phyloP scores from a whole-genome alignment of 2,113 vertebrate genomes.

The Siphamia tubifer region DNA sequence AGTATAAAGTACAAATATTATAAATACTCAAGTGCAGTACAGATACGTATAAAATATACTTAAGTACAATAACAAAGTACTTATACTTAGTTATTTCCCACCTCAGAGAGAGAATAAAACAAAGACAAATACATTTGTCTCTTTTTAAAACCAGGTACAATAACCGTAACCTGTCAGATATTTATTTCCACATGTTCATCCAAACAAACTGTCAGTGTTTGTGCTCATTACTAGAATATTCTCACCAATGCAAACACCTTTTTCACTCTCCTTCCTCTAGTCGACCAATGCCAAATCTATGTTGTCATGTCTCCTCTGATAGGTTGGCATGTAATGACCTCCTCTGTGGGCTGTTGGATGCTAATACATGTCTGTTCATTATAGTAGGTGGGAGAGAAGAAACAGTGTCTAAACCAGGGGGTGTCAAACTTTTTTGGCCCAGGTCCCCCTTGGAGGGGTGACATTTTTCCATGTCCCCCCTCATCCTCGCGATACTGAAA shows the following conservation, averaged over 20 bases:
- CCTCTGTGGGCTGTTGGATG: slow-evolving; percentile 70
- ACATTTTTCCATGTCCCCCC: too few species aligned
- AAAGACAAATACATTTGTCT: slow-evolving; percentile 59
- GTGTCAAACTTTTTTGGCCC: too few species aligned
- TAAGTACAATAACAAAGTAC: too few species aligned
- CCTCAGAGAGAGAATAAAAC: too few species aligned
- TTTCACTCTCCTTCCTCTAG: slow-evolving; percentile 6
- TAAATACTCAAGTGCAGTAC: too few species aligned
- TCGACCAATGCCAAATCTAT: slow-evolving; percentile 65
- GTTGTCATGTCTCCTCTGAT: slow-evolving; percentile 70
- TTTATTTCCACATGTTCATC: slow-evolving; percentile 18
- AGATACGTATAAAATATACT: too few species aligned
- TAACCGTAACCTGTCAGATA: slow-evolving; percentile 52
- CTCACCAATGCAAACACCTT: slow-evolving; percentile 24
- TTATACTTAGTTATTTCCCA: too few species aligned
- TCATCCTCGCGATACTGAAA: too few species aligned
- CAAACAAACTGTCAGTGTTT: slow-evolving; percentile 33
- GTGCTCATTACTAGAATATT: slow-evolving; percentile 28
- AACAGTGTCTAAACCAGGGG: too few species aligned
- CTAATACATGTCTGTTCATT: slow-evolving; percentile 69
- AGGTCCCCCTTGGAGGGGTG: too few species aligned
- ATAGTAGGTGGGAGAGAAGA: slow-evolving; percentile 50
- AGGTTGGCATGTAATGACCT: slow-evolving; percentile 75
- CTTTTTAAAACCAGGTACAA: slow-evolving; percentile 61
- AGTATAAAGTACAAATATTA: too few species aligned